These are phyloP conservation scores for Scaptomyza hsui DNA, from an alignment of 1,140 invertebrate genomes.

Conservation along the genomic window DNA sequence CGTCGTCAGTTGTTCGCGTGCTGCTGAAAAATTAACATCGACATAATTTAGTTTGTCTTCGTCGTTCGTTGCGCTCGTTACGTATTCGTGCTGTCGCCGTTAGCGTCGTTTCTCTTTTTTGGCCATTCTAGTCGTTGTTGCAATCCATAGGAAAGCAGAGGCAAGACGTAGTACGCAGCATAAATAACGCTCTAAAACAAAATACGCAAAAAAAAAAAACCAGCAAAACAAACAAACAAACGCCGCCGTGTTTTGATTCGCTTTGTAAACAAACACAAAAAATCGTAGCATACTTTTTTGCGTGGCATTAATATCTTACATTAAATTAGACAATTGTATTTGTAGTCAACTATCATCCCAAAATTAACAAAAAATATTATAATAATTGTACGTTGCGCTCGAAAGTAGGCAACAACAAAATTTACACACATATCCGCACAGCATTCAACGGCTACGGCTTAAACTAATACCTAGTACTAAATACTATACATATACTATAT, in stretches of 20 bases:
- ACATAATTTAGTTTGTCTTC: constrained; percentile 80
- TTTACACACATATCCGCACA: constrained; percentile 48
- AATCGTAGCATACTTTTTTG: constrained; percentile 45
- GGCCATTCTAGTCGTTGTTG: constrained; percentile 14
- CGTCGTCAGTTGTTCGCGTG: constrained; percentile 65
- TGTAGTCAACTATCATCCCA: background rate
- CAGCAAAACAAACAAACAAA: constrained; percentile 8
- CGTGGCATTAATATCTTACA: background rate
- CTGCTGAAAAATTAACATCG: constrained; percentile 80
- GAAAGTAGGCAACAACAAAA: constrained; percentile 31
- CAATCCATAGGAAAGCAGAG: constrained; percentile 9
- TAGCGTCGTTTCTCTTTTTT: constrained; percentile 29
- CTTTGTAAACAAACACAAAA: constrained; percentile 32
- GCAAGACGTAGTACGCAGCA: constrained; percentile 16
- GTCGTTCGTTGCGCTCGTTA: constrained; percentile 77
- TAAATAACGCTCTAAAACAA: constrained; percentile 21
- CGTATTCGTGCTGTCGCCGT: constrained; percentile 53
- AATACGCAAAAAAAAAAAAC: constrained; percentile 9
- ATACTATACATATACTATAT: background rate
- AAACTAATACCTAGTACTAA: constrained; percentile 18
- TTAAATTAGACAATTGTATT: constrained; percentile 14
- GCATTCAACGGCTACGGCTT: constrained; percentile 5
- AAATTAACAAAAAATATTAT: background rate
- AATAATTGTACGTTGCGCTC: constrained; percentile 12
- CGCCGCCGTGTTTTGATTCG: constrained; percentile 18